Evolutionary conservation across 2,113 vertebrate species (phyloP), one percentile per base, ranked within the genome.

Genomic region (Illadopsis cleaveri): DNA sequence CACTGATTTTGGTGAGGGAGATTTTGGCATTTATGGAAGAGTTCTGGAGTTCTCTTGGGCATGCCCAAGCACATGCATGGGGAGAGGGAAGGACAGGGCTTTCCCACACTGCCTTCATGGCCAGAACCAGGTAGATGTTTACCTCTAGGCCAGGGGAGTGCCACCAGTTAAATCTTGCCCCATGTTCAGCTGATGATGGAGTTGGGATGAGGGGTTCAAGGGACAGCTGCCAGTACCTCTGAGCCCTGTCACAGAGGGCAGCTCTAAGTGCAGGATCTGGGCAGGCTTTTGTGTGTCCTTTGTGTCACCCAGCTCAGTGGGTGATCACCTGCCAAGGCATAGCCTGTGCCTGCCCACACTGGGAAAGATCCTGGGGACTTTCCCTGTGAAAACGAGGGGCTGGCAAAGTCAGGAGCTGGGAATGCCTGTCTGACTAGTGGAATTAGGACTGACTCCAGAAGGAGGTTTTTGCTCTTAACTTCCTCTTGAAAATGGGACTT

Each of bases 401-500:
- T 73, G 71, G 42, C 76, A 42, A 70, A 70, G 42, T 37, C 30
- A 73, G 71, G 35, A 83, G 45, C 79, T 92, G 42, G 68, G 71
- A 86, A 44, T 77, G 88, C 68, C 58, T 77, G 79, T 94, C 71
- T 88, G 71, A 82, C 75, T 65, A 40, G 75, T 72, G 80, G 65
- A 90, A 58, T 91, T 90, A 57, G 50, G 37, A 56, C 48, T 85
- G n/a, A 50, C n/a, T 96, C 61, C 70, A 76, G 61, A 87, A 91
- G 27, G 45, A 40, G 5, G 3, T 38, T 93, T 96, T 96, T 93
- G 38, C 64, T 88, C 62, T 58, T 80, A 85, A 85, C 88, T 96
- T 95, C 82, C 71, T 90, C 79, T 90, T 93, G 51, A 93, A 88
- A 93, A 82, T 71, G 42, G n/a, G 51, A 28, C 77, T 91, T 82